phyloP scores from a whole-genome alignment of 2,888 invertebrate genomes.

The Rhagophthalmus giganteus region DNA sequence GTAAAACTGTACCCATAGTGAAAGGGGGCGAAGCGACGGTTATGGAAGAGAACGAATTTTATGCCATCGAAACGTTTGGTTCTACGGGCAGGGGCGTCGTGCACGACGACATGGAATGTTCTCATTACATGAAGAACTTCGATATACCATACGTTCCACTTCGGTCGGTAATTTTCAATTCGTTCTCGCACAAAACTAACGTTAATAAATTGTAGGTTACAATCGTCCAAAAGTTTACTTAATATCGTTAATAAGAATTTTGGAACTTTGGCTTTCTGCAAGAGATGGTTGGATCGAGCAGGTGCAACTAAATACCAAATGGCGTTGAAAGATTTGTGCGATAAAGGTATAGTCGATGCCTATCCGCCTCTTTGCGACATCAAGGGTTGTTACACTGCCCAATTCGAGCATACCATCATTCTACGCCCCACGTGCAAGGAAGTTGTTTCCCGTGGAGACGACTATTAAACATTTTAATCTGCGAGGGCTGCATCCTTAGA shows the following conservation, averaged over 20 bases:
- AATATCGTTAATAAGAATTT: slow-evolving; percentile 96
- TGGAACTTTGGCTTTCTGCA: slow-evolving; percentile 96
- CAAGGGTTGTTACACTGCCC: slow-evolving; percentile 97
- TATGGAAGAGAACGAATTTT: slow-evolving; percentile 99
- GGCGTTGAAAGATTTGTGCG: slow-evolving; percentile 97
- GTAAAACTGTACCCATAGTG: slow-evolving; percentile 99
- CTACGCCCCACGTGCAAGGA: slow-evolving; percentile 98
- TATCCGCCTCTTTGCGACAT: slow-evolving; percentile 98
- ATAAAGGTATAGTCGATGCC: slow-evolving; percentile 96
- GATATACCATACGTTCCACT: slow-evolving; percentile 91
- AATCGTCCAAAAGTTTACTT: slow-evolving; percentile 89
- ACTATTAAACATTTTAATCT: slow-evolving; percentile 40
- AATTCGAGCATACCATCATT: slow-evolving; percentile 98
- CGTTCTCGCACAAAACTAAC: slow-evolving; percentile 1
- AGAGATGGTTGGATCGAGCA: slow-evolving; percentile 96
- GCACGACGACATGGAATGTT: slow-evolving; percentile 99
- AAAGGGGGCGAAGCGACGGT: slow-evolving; percentile 96
- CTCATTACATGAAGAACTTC: slow-evolving; percentile 99
- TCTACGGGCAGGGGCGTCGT: slow-evolving; percentile 94
- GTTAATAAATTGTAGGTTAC: slow-evolving; percentile 63
- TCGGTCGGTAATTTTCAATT: slow-evolving; percentile 65
- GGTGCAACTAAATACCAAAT: slow-evolving; percentile 97
- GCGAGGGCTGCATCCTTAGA: too few species aligned
- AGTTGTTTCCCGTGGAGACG: slow-evolving; percentile 93
- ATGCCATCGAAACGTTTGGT: slow-evolving; percentile 99